phyloP scores from a whole-genome alignment of 2,797 vertebrate genomes.

The Malacoraja senta region DNA sequence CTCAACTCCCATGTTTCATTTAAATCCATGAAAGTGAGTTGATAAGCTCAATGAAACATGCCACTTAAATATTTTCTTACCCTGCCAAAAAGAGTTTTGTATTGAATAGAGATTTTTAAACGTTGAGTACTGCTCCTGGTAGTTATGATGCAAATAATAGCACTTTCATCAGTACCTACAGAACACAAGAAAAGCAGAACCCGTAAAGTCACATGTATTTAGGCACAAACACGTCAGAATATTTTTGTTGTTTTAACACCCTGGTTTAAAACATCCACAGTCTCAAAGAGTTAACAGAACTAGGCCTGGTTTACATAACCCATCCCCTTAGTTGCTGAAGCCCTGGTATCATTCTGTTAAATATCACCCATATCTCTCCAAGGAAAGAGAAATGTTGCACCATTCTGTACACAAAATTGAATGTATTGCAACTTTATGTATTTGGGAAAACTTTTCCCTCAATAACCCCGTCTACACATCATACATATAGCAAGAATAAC shows the following conservation, averaged over 20 bases:
- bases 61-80: constrained; percentile 53
- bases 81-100: constrained; percentile 83
- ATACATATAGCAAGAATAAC: neutral
- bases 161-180: constrained; percentile 85
- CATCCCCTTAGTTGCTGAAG: neutral
- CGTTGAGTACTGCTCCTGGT: constrained; percentile 79
- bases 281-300: neutral
- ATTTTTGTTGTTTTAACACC: neutral
- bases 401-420: neutral
- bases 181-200: constrained; percentile 33
- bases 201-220: neutral
- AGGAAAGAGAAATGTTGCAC: neutral
- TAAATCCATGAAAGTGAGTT: neutral
- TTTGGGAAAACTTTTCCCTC: neutral
- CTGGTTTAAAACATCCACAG: neutral
- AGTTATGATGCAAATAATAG: constrained; percentile 72
- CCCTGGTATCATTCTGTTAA: neutral
- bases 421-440: neutral
- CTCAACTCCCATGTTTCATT: neutral
- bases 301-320: neutral
- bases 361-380: neutral
- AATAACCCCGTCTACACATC: neutral
- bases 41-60: neutral
- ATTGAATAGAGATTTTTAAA: constrained; percentile 74
- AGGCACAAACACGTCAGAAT: neutral